These are phyloP conservation scores for Nephrotoma flavescens DNA, from an alignment of 2,888 invertebrate genomes.

Conservation along the genomic window DNA sequence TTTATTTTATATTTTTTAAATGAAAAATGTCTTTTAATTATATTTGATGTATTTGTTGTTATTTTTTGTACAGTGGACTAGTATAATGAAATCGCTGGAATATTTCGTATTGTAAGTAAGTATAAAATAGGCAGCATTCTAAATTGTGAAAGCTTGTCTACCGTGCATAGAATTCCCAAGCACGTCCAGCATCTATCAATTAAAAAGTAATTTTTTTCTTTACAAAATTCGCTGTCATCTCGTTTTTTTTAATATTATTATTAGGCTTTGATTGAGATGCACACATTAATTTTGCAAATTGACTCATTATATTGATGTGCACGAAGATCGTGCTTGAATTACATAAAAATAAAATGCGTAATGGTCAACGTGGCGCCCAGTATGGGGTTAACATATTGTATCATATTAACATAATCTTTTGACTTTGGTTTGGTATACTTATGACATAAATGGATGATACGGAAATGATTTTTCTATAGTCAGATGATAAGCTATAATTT, in stretches of 20 bases:
- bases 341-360: neutral
- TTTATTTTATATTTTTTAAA: neutral
- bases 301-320: neutral
- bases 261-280: neutral
- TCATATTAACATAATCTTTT: neutral
- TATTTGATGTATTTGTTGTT: neutral
- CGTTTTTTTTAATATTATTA: neutral
- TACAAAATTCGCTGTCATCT: neutral
- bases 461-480: neutral
- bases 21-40: neutral
- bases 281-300: neutral
- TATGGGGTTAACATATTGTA: neutral
- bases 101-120: too few relatives aligned
- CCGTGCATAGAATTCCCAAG: neutral
- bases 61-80: neutral
- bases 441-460: neutral
- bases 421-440: neutral
- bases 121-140: neutral
- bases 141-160: neutral
- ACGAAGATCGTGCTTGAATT: neutral
- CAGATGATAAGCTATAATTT: neutral
- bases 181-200: neutral
- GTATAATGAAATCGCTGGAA: neutral
- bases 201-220: neutral
- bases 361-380: neutral